These are phyloP conservation scores for Dasyprocta punctata DNA, from an alignment of 2,113 vertebrate species.

Conservation along the genomic window DNA sequence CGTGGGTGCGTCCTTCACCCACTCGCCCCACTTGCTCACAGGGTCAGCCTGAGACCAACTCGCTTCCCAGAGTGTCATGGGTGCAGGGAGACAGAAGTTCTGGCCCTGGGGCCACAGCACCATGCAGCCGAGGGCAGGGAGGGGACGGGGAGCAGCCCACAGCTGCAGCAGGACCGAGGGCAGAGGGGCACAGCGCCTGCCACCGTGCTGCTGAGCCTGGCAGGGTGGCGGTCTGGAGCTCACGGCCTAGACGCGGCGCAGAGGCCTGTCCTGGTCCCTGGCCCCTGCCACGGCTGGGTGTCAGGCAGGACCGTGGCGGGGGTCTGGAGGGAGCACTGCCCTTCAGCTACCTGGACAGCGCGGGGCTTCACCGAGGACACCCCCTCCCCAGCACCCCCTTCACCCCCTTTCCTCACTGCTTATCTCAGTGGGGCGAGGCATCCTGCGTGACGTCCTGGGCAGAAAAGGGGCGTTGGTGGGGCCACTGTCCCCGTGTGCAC, in stretches of 20 bases:
- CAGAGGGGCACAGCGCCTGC: neutral
- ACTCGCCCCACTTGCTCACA: neutral
- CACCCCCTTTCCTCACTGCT: neutral
- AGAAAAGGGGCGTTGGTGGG: neutral
- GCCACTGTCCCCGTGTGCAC: accelerated
- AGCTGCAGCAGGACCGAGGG: neutral
- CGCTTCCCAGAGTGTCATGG: neutral
- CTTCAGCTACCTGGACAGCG: too few species aligned
- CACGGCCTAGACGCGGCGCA: neutral
- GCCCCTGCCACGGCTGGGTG: neutral
- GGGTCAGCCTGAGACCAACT: neutral
- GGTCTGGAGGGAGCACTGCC: neutral
- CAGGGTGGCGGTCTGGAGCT: neutral
- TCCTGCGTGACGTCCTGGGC: neutral
- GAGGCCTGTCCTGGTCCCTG: neutral
- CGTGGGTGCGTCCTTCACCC: neutral
- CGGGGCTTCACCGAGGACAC: too few species aligned
- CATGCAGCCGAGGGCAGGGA: neutral
- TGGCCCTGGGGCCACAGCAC: neutral
- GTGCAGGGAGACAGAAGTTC: neutral
- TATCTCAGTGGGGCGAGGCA: neutral
- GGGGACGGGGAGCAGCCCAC: neutral
- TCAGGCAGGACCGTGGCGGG: neutral
- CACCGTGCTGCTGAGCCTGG: neutral
- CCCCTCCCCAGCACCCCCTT: neutral